Conservation (phyloP, 1,140 invertebrate species). For the Nautilus pompilius region DNA sequence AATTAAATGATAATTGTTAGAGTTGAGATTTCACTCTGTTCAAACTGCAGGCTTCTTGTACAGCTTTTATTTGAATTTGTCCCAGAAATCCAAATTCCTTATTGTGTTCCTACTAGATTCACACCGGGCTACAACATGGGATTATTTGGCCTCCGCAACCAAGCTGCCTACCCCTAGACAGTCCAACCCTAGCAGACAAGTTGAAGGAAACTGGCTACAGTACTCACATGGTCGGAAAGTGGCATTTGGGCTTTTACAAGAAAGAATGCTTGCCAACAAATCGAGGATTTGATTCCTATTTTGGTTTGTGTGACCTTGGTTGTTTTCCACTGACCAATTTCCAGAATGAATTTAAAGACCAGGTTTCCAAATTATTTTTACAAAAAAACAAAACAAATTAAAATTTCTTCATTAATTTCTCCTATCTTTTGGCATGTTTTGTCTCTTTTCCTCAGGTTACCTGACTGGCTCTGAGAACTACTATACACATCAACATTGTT, state of each 20-base stretch:
- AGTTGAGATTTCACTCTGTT: too few relatives aligned
- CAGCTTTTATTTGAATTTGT: too few relatives aligned
- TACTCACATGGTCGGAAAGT: slow-evolving; percentile 54
- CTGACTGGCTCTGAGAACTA: slow-evolving; percentile 27
- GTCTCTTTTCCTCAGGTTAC: slow-evolving; percentile 20
- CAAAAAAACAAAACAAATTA: neutral
- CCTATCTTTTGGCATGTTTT: neutral
- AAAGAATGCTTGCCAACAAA: slow-evolving; percentile 43
- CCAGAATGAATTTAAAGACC: neutral
- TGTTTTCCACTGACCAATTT: neutral
- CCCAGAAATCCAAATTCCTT: too few relatives aligned
- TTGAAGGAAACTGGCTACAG: slow-evolving; percentile 41
- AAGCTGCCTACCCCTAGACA: slow-evolving; percentile 42
- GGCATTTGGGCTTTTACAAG: slow-evolving; percentile 54
- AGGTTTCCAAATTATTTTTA: neutral
- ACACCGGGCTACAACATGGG: slow-evolving; percentile 45
- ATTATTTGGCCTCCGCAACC: slow-evolving; percentile 34
- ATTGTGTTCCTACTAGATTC: slow-evolving; percentile 25
- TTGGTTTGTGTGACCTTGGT: slow-evolving; percentile 26
- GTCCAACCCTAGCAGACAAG: slow-evolving; percentile 45
- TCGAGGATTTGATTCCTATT: slow-evolving; percentile 52
- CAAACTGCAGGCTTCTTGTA: too few relatives aligned
- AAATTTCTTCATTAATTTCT: neutral
- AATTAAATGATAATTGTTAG: too few relatives aligned
- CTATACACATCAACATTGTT: slow-evolving; percentile 24